These are phyloP conservation scores for Phainopepla nitens DNA, from an alignment of 2,113 vertebrate species.

Conservation along the genomic window DNA sequence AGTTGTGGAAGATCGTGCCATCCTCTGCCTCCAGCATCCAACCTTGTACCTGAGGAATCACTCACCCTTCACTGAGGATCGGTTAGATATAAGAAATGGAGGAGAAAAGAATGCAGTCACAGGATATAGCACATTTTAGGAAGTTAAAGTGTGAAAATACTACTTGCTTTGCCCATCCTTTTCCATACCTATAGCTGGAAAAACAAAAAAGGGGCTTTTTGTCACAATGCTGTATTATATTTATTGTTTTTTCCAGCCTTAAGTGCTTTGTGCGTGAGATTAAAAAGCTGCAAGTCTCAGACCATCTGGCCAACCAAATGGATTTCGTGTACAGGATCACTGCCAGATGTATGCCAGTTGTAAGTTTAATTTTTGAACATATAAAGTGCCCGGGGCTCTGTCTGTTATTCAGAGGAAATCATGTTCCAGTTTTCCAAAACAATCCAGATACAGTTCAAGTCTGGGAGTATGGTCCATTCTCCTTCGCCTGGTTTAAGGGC, in stretches of 20 bases:
- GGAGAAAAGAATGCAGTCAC: not conserved
- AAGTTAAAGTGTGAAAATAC: not conserved
- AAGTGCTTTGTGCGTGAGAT: constrained; percentile 81
- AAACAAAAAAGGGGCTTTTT: constrained; percentile 26
- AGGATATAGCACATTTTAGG: not conserved
- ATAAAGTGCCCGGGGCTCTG: constrained; percentile 74
- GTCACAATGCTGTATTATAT: constrained; percentile 61
- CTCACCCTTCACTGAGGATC: constrained; percentile 14
- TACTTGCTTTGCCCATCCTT: constrained; percentile 36
- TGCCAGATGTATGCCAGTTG: constrained; percentile 82
- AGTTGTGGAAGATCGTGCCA: not conserved
- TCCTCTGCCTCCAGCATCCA: not conserved
- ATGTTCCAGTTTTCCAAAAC: constrained; percentile 48
- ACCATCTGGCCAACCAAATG: constrained; percentile 86
- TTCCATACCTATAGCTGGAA: not conserved
- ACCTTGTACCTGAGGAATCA: constrained; percentile 10
- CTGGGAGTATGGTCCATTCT: not conserved
- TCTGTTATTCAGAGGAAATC: constrained; percentile 57
- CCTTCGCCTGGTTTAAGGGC: constrained; percentile 27
- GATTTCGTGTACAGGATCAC: constrained; percentile 73
- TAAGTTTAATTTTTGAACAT: constrained; percentile 87
- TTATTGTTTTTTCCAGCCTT: constrained; percentile 58
- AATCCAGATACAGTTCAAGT: not conserved
- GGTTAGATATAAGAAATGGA: constrained; percentile 22
- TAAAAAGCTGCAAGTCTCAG: constrained; percentile 85